Conservation (phyloP, 2,797 vertebrate genomes). For the Diplodus sargus region DNA sequence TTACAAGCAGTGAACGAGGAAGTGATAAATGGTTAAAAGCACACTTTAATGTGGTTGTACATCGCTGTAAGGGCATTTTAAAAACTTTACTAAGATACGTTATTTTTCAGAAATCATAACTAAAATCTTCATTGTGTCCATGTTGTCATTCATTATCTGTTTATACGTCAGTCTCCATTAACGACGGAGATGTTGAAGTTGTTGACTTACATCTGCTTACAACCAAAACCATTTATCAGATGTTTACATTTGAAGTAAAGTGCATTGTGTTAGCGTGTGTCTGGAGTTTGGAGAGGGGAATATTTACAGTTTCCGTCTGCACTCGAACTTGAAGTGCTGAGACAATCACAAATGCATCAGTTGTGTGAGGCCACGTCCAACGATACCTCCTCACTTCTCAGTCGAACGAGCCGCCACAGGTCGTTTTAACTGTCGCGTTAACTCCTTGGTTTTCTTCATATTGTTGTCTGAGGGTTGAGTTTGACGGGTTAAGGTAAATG, state of each 20-base stretch:
- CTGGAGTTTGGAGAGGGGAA: neutral
- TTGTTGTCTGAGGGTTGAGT: neutral
- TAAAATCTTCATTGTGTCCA: too few species aligned
- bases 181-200: too few species aligned
- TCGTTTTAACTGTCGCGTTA: neutral
- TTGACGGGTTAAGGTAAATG: too few species aligned
- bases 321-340: neutral
- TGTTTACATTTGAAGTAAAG: neutral
- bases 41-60: neutral
- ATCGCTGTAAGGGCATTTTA: too few species aligned
- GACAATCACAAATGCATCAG: neutral
- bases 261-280: neutral
- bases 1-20: neutral
- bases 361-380: neutral
- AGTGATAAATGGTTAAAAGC: neutral
- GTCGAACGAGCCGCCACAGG: neutral
- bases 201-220: too few species aligned
- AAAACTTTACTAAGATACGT: too few species aligned
- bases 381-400: neutral
- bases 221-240: too few species aligned
- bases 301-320: neutral
- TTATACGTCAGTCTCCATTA: too few species aligned
- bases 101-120: too few species aligned
- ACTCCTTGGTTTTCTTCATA: neutral
- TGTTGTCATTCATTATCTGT: too few species aligned